phyloP scores from a whole-genome alignment of 2,113 vertebrate species.

The Mionectes macconnelli region DNA sequence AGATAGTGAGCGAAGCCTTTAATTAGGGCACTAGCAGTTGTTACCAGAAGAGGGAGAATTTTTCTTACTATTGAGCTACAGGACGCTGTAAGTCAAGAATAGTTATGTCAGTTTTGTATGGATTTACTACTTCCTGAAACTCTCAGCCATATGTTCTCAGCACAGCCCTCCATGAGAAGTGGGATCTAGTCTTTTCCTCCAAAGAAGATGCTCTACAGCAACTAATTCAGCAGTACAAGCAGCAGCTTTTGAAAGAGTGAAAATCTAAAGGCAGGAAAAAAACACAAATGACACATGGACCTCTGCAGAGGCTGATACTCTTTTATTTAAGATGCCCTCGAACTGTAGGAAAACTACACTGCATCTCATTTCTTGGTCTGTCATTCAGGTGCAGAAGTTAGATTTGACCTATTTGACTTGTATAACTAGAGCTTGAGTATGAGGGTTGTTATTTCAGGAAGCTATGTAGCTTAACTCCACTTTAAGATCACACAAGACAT shows the following conservation, averaged over 20 bases:
- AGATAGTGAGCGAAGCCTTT: background rate
- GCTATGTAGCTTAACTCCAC: background rate
- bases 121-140: background rate
- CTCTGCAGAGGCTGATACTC: background rate
- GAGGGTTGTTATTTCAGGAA: background rate
- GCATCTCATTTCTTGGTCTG: background rate
- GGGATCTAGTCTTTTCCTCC: background rate
- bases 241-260: background rate
- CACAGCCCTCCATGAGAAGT: background rate
- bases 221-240: background rate
- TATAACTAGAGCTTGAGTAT: background rate
- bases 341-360: background rate
- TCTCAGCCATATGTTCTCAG: background rate
- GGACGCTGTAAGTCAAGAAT: background rate
- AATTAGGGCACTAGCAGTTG: background rate
- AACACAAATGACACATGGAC: background rate
- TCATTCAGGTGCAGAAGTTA: background rate
- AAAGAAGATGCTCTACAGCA: background rate
- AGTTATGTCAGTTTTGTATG: background rate
- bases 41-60: background rate
- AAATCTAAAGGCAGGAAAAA: background rate
- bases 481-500: background rate
- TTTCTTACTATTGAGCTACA: background rate
- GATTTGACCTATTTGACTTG: background rate
- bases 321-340: background rate